phyloP scores from a whole-genome alignment of 1,140 invertebrate genomes.

The Kradibia gibbosae region DNA sequence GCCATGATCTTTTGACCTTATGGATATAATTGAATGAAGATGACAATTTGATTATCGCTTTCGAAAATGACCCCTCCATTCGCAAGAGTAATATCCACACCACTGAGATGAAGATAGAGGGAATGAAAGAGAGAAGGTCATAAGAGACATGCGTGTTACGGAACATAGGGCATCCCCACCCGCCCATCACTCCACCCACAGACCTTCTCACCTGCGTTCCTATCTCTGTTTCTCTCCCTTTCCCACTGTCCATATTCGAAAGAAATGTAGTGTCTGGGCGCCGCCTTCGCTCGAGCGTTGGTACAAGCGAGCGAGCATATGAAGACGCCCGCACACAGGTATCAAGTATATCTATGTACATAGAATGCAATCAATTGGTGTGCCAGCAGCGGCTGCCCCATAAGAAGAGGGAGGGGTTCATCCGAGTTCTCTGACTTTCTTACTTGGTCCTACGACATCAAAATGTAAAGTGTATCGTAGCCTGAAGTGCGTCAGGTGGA shows the following conservation, averaged over 20 bases:
- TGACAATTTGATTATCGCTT: slow-evolving; percentile 48
- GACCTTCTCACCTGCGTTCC: slow-evolving; percentile 38
- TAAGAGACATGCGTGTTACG: slow-evolving; percentile 42
- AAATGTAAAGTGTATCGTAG: slow-evolving; percentile 63
- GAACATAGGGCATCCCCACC: slow-evolving; percentile 11
- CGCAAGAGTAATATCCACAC: background rate
- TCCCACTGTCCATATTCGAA: background rate
- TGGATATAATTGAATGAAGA: slow-evolving; percentile 40
- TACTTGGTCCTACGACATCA: slow-evolving; percentile 54
- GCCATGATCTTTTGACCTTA: slow-evolving; percentile 5
- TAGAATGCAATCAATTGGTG: background rate
- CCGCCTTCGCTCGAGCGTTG: slow-evolving; percentile 13
- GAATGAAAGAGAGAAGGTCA: slow-evolving; percentile 3
- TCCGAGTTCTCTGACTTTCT: slow-evolving; percentile 1
- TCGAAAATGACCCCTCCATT: slow-evolving; percentile 6
- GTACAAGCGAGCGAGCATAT: background rate
- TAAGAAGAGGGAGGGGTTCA: slow-evolving; percentile 52
- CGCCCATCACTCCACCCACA: slow-evolving; percentile 40
- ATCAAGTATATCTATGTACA: background rate
- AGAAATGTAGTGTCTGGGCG: slow-evolving; percentile 44
- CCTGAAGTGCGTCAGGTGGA: slow-evolving; percentile 67
- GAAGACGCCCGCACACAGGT: background rate
- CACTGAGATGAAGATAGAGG: background rate
- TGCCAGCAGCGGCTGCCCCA: slow-evolving; percentile 13
- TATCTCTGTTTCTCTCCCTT: slow-evolving; percentile 5